phyloP scores from a whole-genome alignment of 2,113 vertebrate genomes.

The Macquaria australasica region DNA sequence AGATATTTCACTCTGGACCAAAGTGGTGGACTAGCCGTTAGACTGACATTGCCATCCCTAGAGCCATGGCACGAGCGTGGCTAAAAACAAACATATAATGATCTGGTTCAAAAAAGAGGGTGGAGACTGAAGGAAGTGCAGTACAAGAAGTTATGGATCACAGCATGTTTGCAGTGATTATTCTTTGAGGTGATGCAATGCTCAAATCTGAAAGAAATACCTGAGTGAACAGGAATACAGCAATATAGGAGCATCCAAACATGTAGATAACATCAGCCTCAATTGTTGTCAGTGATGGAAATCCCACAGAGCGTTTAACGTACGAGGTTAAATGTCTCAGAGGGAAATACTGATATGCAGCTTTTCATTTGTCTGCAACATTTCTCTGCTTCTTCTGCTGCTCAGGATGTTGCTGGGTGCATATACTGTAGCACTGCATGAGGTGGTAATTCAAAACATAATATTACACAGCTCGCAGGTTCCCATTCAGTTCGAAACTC shows the following conservation, averaged over 20 bases:
- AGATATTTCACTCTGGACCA: not conserved
- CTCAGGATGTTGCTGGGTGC: slow-evolving; percentile 8
- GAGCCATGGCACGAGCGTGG: not conserved
- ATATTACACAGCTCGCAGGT: slow-evolving; percentile 29
- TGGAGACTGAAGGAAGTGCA: not conserved
- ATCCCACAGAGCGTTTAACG: slow-evolving; percentile 30
- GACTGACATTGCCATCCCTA: not conserved
- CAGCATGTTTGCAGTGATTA: not conserved
- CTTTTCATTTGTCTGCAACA: slow-evolving; percentile 41
- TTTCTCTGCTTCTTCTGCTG: slow-evolving; percentile 18
- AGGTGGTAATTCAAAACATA: slow-evolving; percentile 46
- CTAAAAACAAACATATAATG: not conserved
- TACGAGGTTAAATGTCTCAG: slow-evolving; percentile 19
- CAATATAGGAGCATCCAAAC: slow-evolving; percentile 14
- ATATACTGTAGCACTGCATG: not conserved
- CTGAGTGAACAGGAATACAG: slow-evolving; percentile 25
- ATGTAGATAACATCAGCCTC: slow-evolving; percentile 28
- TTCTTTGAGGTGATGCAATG: not conserved
- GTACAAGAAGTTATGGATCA: not conserved
- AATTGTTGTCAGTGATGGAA: slow-evolving; percentile 21
- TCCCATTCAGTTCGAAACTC: slow-evolving; percentile 52
- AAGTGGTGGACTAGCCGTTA: too few relatives aligned
- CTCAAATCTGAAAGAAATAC: slow-evolving; percentile 10
- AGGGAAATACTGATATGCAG: slow-evolving; percentile 18
- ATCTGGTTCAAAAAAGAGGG: not conserved